A percentile compares a stretch with the other conserved stretches of the same genome.
Conservation (phyloP, 2,888 invertebrate genomes). For the Auanema freiburgensis region DNA sequence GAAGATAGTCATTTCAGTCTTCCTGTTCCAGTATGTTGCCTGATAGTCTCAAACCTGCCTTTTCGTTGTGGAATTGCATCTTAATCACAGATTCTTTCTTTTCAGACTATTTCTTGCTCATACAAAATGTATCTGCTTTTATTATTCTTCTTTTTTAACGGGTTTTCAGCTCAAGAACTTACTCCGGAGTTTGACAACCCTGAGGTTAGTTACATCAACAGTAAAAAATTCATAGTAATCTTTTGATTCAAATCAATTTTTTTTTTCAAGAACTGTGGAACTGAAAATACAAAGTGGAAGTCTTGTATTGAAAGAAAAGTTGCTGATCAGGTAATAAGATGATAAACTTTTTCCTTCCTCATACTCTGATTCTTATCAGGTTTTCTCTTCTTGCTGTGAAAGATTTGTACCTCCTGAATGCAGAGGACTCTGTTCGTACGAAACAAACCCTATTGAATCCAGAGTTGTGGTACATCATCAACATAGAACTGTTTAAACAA, state of each 20-base stretch:
- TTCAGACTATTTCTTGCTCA: too few relatives aligned
- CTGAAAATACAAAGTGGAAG: constrained; percentile 58
- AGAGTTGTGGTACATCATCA: constrained; percentile 52
- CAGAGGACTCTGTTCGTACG: constrained; percentile 61
- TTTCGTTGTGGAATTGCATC: too few relatives aligned
- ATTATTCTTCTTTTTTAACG: neutral
- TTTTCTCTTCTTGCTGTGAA: constrained; percentile 60
- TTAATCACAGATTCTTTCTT: too few relatives aligned
- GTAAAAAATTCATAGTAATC: neutral
- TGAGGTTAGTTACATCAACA: constrained; percentile 14
- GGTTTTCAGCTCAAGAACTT: constrained; percentile 21
- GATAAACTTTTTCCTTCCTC: neutral
- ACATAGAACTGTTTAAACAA: neutral
- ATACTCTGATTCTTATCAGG: constrained; percentile 21
- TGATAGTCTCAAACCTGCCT: too few relatives aligned
- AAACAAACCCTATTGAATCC: constrained; percentile 62
- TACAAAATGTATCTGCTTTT: too few relatives aligned
- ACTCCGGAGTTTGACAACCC: constrained; percentile 37
- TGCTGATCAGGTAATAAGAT: constrained; percentile 49
- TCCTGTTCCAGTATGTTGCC: too few relatives aligned
- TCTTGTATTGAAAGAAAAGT: constrained; percentile 63
- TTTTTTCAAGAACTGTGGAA: constrained; percentile 56
- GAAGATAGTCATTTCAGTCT: too few relatives aligned
- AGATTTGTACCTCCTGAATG: constrained; percentile 63
- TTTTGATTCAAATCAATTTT: too few relatives aligned